Evolutionary conservation across 1,140 invertebrate genomes (phyloP).

Genomic region (Mamestra configurata): DNA sequence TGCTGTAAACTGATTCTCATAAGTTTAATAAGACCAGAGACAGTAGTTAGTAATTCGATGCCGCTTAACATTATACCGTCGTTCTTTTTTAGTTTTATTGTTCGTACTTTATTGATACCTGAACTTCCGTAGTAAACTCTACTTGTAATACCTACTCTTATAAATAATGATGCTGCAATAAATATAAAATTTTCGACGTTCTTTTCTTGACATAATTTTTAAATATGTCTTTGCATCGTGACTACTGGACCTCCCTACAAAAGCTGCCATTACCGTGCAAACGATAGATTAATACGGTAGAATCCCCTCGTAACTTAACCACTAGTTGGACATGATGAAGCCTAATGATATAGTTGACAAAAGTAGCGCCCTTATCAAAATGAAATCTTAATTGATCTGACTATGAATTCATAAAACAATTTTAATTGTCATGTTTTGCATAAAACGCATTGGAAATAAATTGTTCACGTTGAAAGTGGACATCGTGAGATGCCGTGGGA

Average conservation of each 20-base stretch:
- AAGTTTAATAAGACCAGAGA: conserved; percentile 67
- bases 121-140: conserved; percentile 47
- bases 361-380: conserved; percentile 75
- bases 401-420: conserved; percentile 79
- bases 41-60: conserved; percentile 63
- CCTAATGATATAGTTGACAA: conserved; percentile 74
- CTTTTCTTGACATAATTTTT: conserved; percentile 43
- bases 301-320: conserved; percentile 61
- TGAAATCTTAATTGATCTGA: conserved; percentile 79
- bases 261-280: conserved; percentile 17
- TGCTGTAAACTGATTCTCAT: conserved; percentile 71
- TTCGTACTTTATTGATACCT: conserved; percentile 67
- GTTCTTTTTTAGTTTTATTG: conserved; percentile 71
- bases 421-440: conserved; percentile 81
- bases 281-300: conserved; percentile 26
- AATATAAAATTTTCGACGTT: background rate
- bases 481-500: conserved; percentile 70
- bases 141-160: conserved; percentile 28
- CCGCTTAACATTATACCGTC: conserved; percentile 71
- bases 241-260: background rate
- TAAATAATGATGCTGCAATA: background rate
- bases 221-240: background rate
- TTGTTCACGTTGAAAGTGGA: conserved; percentile 68
- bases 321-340: conserved; percentile 60
- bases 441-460: conserved; percentile 77